phyloP scores from a whole-genome alignment of 2,113 vertebrate species.

The Spilogale gracilis region DNA sequence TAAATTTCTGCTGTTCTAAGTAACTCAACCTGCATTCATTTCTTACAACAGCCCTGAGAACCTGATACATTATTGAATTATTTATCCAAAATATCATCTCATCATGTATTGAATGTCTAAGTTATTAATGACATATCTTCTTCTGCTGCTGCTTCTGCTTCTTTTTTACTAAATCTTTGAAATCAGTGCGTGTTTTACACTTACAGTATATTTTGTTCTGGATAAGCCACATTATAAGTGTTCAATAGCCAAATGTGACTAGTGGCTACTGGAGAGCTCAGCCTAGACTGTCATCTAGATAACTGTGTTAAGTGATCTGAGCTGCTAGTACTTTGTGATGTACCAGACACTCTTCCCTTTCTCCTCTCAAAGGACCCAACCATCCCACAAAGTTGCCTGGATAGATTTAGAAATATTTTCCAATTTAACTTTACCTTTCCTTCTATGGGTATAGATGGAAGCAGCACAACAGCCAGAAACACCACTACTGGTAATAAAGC shows the following conservation, averaged over 20 bases:
- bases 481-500: neutral
- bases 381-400: neutral
- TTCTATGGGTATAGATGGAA: slow-evolving; percentile 1
- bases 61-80: neutral
- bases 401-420: neutral
- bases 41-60: neutral
- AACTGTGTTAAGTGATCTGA: neutral
- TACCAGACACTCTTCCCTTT: neutral
- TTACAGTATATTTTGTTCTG: neutral
- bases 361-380: neutral
- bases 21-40: neutral
- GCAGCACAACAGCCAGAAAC: slow-evolving; percentile 43
- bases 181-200: neutral
- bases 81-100: neutral
- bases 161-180: neutral
- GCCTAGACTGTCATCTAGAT: neutral
- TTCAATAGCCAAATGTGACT: neutral
- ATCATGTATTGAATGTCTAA: neutral
- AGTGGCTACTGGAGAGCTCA: too few relatives aligned
- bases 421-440: slow-evolving; percentile 66
- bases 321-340: neutral
- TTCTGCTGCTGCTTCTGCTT: neutral
- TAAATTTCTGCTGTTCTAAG: neutral
- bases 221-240: neutral
- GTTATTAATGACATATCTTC: neutral